Evolutionary conservation across 2,113 vertebrate species (phyloP).

Genomic region (Odocoileus virginianus): DNA sequence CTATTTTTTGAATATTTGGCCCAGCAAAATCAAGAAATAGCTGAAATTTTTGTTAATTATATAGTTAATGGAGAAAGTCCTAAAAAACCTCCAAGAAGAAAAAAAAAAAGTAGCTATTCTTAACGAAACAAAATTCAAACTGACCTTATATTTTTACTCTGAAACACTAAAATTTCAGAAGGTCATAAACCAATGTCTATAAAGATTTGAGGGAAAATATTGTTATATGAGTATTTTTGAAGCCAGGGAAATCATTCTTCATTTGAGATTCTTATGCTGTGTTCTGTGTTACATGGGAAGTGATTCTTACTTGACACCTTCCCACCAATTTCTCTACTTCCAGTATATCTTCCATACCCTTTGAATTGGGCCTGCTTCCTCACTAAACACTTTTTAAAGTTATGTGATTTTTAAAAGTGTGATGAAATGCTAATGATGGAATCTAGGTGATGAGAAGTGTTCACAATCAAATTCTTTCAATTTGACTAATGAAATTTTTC

Average conservation of each 20-base stretch:
- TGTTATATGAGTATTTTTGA: neutral
- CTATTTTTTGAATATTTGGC: neutral
- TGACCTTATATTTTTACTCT: neutral
- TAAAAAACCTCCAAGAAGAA: neutral
- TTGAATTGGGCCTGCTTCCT: neutral
- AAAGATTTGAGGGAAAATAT: neutral
- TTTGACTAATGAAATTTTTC: neutral
- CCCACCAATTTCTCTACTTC: neutral
- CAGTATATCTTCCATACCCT: neutral
- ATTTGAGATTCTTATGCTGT: neutral
- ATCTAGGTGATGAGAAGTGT: neutral
- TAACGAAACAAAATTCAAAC: constrained; percentile 15
- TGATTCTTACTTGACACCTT: neutral
- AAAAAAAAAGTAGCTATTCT: neutral
- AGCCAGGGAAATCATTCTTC: neutral
- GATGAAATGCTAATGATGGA: neutral
- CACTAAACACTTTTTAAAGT: neutral
- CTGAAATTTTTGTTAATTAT: neutral
- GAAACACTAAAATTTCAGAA: neutral
- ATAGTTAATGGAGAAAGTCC: neutral
- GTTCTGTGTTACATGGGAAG: neutral
- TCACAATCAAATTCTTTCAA: neutral
- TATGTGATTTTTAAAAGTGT: neutral
- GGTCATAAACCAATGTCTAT: neutral
- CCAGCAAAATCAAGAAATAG: neutral